A percentile compares a stretch with the other conserved stretches of the same genome.
Conservation (phyloP, 2,888 invertebrate species). For the Callosobruchus maculatus region DNA sequence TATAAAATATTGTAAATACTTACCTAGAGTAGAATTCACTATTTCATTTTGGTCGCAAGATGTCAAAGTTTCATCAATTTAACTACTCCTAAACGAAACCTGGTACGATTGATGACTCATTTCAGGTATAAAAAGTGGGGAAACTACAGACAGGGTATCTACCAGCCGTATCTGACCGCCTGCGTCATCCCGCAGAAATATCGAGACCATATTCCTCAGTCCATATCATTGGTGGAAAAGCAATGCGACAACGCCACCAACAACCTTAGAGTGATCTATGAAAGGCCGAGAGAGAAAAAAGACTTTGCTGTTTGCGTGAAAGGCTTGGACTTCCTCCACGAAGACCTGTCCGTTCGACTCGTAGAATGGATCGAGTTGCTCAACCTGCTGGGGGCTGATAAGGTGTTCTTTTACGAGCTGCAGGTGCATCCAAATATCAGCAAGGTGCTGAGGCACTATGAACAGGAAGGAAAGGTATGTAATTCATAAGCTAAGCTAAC, state of each 20-base stretch:
- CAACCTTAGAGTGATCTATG: conserved; percentile 77
- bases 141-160: conserved; percentile 85
- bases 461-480: conserved; percentile 48
- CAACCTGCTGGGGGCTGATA: conserved; percentile 82
- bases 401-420: conserved; percentile 86
- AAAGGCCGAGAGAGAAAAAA: conserved; percentile 67
- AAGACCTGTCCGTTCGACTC: conserved; percentile 83
- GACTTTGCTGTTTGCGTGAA: conserved; percentile 92
- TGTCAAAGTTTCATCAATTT: too few relatives aligned
- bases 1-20: too few relatives aligned
- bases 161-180: conserved; percentile 87
- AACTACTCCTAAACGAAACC: too few relatives aligned
- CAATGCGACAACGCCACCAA: conserved; percentile 84
- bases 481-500: too few relatives aligned
- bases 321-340: conserved; percentile 84
- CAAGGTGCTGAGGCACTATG: conserved; percentile 67
- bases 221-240: conserved; percentile 81
- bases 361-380: conserved; percentile 94
- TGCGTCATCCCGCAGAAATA: conserved; percentile 80
- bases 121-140: conserved; percentile 80
- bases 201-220: conserved; percentile 69
- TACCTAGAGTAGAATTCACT: too few relatives aligned
- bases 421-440: conserved; percentile 90
- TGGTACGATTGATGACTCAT: too few relatives aligned
- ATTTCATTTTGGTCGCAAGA: too few relatives aligned